phyloP scores from a whole-genome alignment of 2,888 invertebrate genomes.

The Arrhopalites spinosus region DNA sequence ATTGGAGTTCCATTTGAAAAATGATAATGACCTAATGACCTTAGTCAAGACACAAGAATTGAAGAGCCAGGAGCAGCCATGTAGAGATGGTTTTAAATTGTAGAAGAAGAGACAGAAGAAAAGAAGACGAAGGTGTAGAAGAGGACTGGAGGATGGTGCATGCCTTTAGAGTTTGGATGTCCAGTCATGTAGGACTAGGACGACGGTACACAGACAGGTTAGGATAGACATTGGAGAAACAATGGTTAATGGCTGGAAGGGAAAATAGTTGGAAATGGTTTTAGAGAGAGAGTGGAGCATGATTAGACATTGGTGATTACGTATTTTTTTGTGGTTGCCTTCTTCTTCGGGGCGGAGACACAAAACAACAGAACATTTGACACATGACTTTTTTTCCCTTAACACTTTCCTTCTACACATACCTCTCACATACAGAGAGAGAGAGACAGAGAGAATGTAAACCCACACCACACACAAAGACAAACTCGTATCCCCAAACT shows the following conservation, averaged over 20 bases:
- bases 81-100: too few species aligned
- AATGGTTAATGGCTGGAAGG: slow-evolving; percentile 9
- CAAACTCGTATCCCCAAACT: not conserved
- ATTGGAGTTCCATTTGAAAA: slow-evolving; percentile 6
- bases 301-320: slow-evolving; percentile 17
- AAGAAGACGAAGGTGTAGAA: too few species aligned
- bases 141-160: too few species aligned
- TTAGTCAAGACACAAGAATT: not conserved
- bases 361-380: slow-evolving; percentile 14
- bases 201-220: too few species aligned
- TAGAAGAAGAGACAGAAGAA: too few species aligned
- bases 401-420: slow-evolving; percentile 11
- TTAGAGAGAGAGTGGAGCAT: not conserved
- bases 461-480: slow-evolving; percentile 13
- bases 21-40: slow-evolving; percentile 16
- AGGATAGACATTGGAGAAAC: slow-evolving; percentile 6
- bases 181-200: too few species aligned
- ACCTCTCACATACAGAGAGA: not conserved
- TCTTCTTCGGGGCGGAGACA: slow-evolving; percentile 10
- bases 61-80: too few species aligned
- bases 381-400: slow-evolving; percentile 4
- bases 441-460: not conserved
- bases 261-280: slow-evolving; percentile 8
- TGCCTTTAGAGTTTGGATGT: too few species aligned
- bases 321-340: slow-evolving; percentile 14